Conservation (phyloP, 2,797 vertebrate species). For the Gouania willdenowi region DNA sequence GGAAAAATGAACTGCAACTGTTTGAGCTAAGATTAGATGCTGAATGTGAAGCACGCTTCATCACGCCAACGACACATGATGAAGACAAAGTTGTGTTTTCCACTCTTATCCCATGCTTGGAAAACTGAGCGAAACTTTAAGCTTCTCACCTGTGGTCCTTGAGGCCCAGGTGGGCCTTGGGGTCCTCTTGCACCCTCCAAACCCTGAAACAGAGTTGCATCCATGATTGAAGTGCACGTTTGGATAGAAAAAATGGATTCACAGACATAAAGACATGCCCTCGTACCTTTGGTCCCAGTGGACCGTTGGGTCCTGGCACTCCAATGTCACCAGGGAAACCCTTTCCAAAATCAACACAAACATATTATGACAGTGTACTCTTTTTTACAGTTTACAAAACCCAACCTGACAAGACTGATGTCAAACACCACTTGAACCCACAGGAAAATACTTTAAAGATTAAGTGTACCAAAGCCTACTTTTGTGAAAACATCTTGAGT, state of each 20-base stretch:
- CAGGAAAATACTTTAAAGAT: no score
- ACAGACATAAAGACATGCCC: not conserved
- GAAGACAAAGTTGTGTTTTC: slow-evolving; percentile 33
- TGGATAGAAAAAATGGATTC: not conserved
- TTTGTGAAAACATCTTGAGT: slow-evolving; percentile 1
- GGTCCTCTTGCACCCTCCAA: slow-evolving; percentile 82
- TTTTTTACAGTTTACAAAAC: no score
- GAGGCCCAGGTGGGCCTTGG: slow-evolving; percentile 84
- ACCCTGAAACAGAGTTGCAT: slow-evolving; percentile 72
- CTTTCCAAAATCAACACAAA: slow-evolving; percentile 71
- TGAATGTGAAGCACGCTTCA: slow-evolving; percentile 5
- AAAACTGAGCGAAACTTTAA: not conserved
- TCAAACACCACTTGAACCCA: no score
- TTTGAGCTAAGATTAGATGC: slow-evolving; percentile 15
- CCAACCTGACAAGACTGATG: no score
- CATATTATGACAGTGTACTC: not conserved
- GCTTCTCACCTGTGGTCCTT: slow-evolving; percentile 90
- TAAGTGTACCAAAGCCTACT: no score
- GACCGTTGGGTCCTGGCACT: slow-evolving; percentile 90
- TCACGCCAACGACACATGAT: slow-evolving; percentile 7
- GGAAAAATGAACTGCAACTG: not conserved
- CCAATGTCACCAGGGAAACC: slow-evolving; percentile 98
- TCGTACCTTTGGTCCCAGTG: slow-evolving; percentile 89
- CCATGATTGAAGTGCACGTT: not conserved
- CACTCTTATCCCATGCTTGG: slow-evolving; percentile 1